phyloP scores from a whole-genome alignment of 2,888 invertebrate genomes.

The Rosalia funebris region DNA sequence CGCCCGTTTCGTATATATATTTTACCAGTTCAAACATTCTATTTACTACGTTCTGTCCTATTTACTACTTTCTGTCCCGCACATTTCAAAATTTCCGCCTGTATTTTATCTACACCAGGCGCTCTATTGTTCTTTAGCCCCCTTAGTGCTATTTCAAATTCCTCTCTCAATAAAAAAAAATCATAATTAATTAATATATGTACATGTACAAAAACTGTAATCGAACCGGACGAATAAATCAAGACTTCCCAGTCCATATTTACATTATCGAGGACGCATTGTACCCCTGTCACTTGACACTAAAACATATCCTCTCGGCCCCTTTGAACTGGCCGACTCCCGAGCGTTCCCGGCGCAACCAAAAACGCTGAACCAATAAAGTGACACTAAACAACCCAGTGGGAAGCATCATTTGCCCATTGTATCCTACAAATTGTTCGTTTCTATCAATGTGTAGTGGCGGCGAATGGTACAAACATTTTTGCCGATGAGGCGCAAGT shows the following conservation, averaged over 20 bases:
- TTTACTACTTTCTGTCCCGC: too few species aligned
- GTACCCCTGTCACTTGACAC: constrained; percentile 35
- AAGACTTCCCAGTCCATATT: constrained; percentile 33
- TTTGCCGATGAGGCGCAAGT: too few species aligned
- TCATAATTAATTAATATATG: too few species aligned
- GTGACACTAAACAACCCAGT: constrained; percentile 38
- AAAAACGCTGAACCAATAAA: constrained; percentile 36
- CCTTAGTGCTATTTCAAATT: too few species aligned
- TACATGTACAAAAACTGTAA: too few species aligned
- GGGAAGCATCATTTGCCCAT: constrained; percentile 29
- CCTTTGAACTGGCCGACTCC: constrained; percentile 30
- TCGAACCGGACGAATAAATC: constrained; percentile 26
- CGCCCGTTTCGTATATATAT: too few species aligned
- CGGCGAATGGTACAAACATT: background rate
- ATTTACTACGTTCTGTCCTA: too few species aligned
- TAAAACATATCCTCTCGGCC: constrained; percentile 37
- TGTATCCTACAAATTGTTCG: constrained; percentile 28
- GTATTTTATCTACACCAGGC: too few species aligned
- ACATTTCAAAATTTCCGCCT: too few species aligned
- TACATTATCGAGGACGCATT: constrained; percentile 31
- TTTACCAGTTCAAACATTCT: too few species aligned
- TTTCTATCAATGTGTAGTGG: background rate
- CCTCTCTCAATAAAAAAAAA: too few species aligned
- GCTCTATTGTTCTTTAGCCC: too few species aligned
- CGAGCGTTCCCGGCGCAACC: constrained; percentile 32